phyloP scores from a whole-genome alignment of 1,140 invertebrate species.

The Chironomus tepperi region DNA sequence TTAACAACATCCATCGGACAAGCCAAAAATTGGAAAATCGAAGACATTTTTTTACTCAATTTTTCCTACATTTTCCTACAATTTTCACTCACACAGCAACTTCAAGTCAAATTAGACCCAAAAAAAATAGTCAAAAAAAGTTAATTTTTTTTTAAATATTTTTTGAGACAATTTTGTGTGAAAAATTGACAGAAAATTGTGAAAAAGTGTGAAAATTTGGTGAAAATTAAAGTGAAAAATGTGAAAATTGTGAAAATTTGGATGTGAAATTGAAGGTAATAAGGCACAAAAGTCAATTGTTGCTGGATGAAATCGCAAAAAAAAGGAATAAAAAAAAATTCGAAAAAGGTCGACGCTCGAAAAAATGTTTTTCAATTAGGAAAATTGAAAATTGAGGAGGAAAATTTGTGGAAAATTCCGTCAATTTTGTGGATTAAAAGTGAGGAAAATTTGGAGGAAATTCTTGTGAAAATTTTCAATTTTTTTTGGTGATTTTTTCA shows the following conservation, averaged over 20 bases:
- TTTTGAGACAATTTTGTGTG: not conserved
- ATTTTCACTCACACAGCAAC: constrained; percentile 4
- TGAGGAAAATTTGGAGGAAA: too few relatives aligned
- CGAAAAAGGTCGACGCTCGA: not conserved
- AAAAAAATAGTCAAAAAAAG: not conserved
- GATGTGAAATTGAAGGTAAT: not conserved
- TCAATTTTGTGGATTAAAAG: not conserved
- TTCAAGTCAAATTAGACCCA: not conserved
- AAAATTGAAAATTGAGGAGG: not conserved
- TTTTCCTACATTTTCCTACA: not conserved
- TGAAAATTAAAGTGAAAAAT: not conserved
- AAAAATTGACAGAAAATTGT: not conserved
- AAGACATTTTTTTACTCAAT: not conserved
- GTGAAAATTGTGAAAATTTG: not conserved
- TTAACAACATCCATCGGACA: not conserved
- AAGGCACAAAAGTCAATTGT: too few relatives aligned
- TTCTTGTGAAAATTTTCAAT: not conserved
- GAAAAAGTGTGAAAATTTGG: not conserved
- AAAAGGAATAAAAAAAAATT: not conserved
- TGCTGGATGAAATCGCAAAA: not conserved
- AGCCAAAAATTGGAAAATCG: not conserved
- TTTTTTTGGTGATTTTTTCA: too few relatives aligned
- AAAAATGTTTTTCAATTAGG: not conserved
- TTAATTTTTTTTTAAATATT: too few relatives aligned
- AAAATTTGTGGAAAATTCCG: too few relatives aligned